Conservation (phyloP, 2,888 invertebrate genomes). For the Stenoptilia bipunctidactyla region DNA sequence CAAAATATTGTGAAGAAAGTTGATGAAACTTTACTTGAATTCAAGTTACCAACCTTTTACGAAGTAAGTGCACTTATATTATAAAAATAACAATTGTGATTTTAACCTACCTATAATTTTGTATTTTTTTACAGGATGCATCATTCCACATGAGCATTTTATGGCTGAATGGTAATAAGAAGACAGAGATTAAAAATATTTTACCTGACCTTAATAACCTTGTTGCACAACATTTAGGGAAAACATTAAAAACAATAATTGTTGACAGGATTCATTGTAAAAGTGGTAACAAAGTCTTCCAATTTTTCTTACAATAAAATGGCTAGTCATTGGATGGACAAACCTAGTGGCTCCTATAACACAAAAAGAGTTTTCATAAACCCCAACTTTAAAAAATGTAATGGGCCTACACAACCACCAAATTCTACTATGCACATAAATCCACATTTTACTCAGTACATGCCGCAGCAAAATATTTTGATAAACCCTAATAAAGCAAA, state of each 20-base stretch:
- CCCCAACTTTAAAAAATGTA: conserved; percentile 44
- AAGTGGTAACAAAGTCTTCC: conserved; percentile 80
- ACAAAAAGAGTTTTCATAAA: conserved; percentile 47
- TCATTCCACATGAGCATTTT: conserved; percentile 88
- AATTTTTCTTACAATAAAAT: conserved; percentile 57
- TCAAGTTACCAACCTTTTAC: conserved; percentile 82
- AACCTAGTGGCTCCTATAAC: conserved; percentile 3
- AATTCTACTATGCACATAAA: conserved; percentile 35
- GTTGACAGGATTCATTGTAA: conserved; percentile 76
- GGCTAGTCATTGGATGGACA: conserved; percentile 4
- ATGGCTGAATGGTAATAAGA: conserved; percentile 82
- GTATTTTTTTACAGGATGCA: conserved; percentile 74
- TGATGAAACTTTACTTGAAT: conserved; percentile 79
- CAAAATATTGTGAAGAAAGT: conserved; percentile 69
- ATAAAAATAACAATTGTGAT: too few relatives aligned
- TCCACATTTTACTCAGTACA: conserved; percentile 31
- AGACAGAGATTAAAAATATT: conserved; percentile 49
- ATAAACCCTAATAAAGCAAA: conserved; percentile 17
- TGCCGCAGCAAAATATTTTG: conserved; percentile 6
- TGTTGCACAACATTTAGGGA: conserved; percentile 34
- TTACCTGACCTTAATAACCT: conserved; percentile 60
- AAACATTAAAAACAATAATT: conserved; percentile 46
- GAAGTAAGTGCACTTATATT: conserved; percentile 56
- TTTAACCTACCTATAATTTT: too few relatives aligned
- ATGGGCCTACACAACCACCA: conserved; percentile 8